Evolutionary conservation across 2,888 invertebrate species (phyloP), one percentile per base, ranked within the genome.

Genomic region (Autographa gamma): DNA sequence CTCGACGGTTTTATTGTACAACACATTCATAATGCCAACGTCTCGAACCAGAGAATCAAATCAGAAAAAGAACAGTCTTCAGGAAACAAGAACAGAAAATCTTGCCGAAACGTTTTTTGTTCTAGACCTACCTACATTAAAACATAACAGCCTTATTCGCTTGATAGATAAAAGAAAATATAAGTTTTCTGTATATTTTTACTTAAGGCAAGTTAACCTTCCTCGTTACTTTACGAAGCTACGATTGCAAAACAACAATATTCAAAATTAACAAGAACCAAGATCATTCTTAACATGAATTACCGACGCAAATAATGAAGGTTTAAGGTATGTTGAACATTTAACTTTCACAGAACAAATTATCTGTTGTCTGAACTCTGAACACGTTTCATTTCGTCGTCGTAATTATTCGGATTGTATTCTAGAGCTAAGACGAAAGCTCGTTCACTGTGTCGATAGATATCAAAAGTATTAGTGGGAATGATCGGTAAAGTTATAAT

Each of bases 21-120:
- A 38, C 48, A 43, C 61, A 64, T 62, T 76, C 62, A 71, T 71
- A 58, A 69, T 75, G 56, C 43, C 41, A 63, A 60, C 7, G 25
- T 62, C 43, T 48, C 43, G n/a, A 1, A 6, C 4, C 0, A n/a
- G 7, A 14, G 16, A n/a, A 48, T n/a, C n/a, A 48, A 48, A 48
- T 48, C n/a, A 48, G 0, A n/a, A n/a, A 48, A 6, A 43, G 14
- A 9, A 11, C 7, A 43, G 34, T 38, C 9, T 38, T 1, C n/a
- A 48, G 48, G n/a, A 1, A n/a, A 48, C n/a, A n/a, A n/a, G n/a
- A n/a, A n/a, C 25, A 25, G 25, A 25, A 3, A 25, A 25, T 25
- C 25, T 25, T 25, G 25, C 3, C 25, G 25, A 25, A 25, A 3
- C 1, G 25, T 25, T 25, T 25, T 25, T 25, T 25, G 25, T 25